Conservation (phyloP, 2,888 invertebrate species). For the Linyphia triangularis region DNA sequence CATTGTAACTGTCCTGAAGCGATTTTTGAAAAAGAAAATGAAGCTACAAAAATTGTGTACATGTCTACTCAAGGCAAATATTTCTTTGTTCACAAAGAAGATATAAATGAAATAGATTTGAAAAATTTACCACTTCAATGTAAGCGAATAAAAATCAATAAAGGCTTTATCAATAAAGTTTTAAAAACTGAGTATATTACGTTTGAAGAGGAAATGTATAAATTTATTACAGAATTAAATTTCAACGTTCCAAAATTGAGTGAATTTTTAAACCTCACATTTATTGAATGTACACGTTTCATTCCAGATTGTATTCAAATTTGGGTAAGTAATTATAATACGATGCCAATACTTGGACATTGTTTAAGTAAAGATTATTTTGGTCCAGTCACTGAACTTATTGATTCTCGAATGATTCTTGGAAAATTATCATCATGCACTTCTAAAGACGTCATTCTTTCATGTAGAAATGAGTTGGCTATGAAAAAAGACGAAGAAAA, state of each 20-base stretch:
- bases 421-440: constrained; percentile 2
- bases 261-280: constrained; percentile 1
- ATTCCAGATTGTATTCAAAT: not conserved
- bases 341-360: not conserved
- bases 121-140: not conserved
- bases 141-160: not conserved
- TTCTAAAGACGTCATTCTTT: not conserved
- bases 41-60: not conserved
- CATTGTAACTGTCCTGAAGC: not conserved
- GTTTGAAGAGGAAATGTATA: not conserved
- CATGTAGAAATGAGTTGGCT: constrained; percentile 1
- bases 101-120: not conserved
- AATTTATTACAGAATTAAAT: not conserved
- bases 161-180: constrained; percentile 6
- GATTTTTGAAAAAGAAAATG: not conserved
- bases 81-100: not conserved
- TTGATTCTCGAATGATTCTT: not conserved
- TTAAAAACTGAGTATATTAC: not conserved
- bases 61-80: not conserved
- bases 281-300: constrained; percentile 12
- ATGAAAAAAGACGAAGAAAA: not conserved
- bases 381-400: not conserved
- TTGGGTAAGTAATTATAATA: not conserved
- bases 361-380: not conserved
- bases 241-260: not conserved